These are phyloP conservation scores for Acanthornis magna DNA, from an alignment of 2,797 vertebrate species.

Conservation along the genomic window DNA sequence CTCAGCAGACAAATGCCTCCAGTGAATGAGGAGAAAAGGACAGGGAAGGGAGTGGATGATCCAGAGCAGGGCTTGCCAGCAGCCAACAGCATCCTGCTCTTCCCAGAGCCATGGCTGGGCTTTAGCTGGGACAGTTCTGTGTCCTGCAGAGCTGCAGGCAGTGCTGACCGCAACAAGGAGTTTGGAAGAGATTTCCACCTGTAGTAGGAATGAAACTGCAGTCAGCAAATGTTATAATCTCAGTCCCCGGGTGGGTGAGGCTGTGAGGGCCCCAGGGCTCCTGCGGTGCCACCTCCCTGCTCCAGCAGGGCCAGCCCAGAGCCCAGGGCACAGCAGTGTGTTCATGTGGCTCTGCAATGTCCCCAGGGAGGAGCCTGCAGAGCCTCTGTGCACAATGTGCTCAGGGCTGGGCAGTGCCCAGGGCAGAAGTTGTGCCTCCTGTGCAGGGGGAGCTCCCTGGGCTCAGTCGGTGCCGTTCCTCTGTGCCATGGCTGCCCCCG, in stretches of 20 bases:
- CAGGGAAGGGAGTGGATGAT: neutral
- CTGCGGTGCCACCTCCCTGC: neutral
- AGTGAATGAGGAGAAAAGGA: slow-evolving; percentile 64
- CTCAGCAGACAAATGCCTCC: slow-evolving; percentile 70
- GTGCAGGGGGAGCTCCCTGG: neutral
- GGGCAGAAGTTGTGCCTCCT: neutral
- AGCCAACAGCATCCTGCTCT: neutral
- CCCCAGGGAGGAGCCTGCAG: neutral
- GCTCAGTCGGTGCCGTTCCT: neutral
- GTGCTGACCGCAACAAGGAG: neutral
- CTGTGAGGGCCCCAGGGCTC: neutral
- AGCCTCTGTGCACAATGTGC: neutral
- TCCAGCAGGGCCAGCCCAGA: neutral
- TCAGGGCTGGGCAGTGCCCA: neutral
- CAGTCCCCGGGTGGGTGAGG: fast-evolving
- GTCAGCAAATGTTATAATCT: neutral
- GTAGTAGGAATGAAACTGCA: neutral
- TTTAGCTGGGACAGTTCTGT: neutral
- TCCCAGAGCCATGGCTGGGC: neutral
- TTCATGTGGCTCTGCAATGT: neutral
- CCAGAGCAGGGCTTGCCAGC: neutral
- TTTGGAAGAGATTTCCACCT: neutral
- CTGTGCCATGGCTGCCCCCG: neutral
- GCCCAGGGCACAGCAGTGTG: neutral
- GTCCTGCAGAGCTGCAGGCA: neutral